Percentiles rank a stretch among this genome's conserved stretches.
Evolutionary conservation across 2,797 vertebrate genomes (phyloP).

Genomic region (Xenentodon cancila): DNA sequence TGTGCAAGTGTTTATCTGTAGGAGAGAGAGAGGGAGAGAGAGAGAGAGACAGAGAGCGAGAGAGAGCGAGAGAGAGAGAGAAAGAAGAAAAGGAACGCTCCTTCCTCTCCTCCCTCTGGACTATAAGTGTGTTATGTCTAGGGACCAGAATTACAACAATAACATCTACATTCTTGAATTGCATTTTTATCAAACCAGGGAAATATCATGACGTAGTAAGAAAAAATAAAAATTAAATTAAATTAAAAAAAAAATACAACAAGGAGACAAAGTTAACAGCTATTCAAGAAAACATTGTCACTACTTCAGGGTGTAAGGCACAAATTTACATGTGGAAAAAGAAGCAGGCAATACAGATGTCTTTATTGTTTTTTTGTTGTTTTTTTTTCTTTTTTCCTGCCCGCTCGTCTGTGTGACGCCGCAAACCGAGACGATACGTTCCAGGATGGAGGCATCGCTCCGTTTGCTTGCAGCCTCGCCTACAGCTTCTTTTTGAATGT

Average conservation of each 20-base stretch:
- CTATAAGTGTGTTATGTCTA: conserved; percentile 70
- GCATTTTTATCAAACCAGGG: conserved; percentile 85
- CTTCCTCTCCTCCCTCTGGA: conserved; percentile 31
- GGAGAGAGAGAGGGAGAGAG: conserved; percentile 14
- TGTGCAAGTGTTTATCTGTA: conserved; percentile 8
- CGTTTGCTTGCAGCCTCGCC: conserved; percentile 56
- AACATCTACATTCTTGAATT: conserved; percentile 87
- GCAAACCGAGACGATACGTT: conserved; percentile 28
- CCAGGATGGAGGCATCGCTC: conserved; percentile 77
- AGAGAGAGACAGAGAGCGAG: conserved; percentile 26
- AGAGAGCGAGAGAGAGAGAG: conserved; percentile 28
- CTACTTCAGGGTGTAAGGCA: conserved; percentile 99
- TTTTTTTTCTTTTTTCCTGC: conserved; percentile 41
- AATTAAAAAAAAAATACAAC: conserved; percentile 68
- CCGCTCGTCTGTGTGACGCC: conserved; percentile 49
- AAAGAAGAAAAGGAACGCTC: conserved; percentile 29
- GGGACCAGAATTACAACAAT: conserved; percentile 81
- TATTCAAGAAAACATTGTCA: conserved; percentile 89
- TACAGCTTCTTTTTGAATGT: conserved; percentile 43
- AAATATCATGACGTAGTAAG: conserved; percentile 79
- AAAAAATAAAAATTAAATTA: conserved; percentile 31
- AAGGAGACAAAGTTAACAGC: conserved; percentile 85
- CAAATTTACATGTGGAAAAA: conserved; percentile 99
- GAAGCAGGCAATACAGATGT: conserved; percentile 86
- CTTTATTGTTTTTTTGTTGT: conserved; percentile 37